Evolutionary conservation across 2,888 invertebrate genomes (phyloP).

Genomic region (Meliscaeva auricollis): DNA sequence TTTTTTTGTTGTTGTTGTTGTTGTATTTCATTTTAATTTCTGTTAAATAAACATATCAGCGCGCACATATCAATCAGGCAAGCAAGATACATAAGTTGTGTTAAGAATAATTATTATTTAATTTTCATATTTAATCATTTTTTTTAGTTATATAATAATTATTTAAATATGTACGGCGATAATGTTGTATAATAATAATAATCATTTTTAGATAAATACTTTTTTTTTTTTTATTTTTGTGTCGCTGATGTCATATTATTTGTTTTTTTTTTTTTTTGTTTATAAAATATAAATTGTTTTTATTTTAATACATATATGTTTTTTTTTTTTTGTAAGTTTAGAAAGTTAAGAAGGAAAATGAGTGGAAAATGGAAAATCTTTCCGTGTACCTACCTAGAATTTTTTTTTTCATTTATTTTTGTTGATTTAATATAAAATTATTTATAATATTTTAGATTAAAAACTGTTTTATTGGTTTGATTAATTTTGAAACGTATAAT

Average conservation of each 20-base stretch:
- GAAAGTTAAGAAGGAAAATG: constrained; percentile 23
- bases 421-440: constrained; percentile 41
- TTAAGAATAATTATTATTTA: constrained; percentile 44
- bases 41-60: constrained; percentile 70
- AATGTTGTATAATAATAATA: constrained; percentile 29
- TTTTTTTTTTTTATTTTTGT: constrained; percentile 38
- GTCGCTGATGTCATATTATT: constrained; percentile 42
- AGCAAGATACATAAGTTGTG: constrained; percentile 72
- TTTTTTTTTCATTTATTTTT: constrained; percentile 14
- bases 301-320: not conserved
- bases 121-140: constrained; percentile 38
- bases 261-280: constrained; percentile 20
- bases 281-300: constrained; percentile 52
- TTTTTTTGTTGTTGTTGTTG: not conserved
- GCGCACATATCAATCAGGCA: constrained; percentile 75
- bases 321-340: constrained; percentile 11
- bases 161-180: constrained; percentile 44
- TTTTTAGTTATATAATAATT: constrained; percentile 28
- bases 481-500: constrained; percentile 40
- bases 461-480: constrained; percentile 35
- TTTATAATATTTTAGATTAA: constrained; percentile 37
- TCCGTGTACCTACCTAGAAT: constrained; percentile 64
- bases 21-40: constrained; percentile 7
- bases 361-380: constrained; percentile 45
- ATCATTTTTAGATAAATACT: constrained; percentile 59